A percentile compares a stretch with the other conserved stretches of the same genome.
These are phyloP conservation scores for Crotalus viridis DNA, from an alignment of 2,113 vertebrate species.

Conservation along the genomic window DNA sequence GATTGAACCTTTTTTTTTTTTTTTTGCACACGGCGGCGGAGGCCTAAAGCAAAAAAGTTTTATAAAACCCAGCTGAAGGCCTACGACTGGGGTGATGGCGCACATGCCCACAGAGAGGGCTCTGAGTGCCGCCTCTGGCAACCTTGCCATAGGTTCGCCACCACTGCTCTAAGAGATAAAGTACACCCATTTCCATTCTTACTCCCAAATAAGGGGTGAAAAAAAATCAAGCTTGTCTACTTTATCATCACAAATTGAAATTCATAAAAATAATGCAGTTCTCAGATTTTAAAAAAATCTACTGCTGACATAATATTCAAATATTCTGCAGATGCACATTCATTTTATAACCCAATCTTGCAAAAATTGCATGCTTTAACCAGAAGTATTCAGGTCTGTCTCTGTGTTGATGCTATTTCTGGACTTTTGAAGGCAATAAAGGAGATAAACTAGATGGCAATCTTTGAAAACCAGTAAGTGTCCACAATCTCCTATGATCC, in stretches of 20 bases:
- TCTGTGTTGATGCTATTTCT: neutral
- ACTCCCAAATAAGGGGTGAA: neutral
- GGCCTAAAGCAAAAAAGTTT: no score
- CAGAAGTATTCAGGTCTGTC: neutral
- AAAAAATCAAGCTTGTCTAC: neutral
- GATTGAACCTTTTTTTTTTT: no score
- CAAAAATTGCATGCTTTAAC: neutral
- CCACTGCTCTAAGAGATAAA: neutral
- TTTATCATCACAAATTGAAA: neutral
- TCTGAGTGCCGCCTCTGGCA: no score
- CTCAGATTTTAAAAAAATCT: neutral
- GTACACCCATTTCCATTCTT: neutral
- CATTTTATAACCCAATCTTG: neutral
- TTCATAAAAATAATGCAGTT: neutral
- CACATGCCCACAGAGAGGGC: no score
- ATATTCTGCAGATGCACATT: neutral
- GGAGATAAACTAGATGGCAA: neutral
- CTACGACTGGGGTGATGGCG: no score
- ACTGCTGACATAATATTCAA: neutral
- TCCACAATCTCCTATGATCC: neutral
- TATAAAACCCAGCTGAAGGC: no score
- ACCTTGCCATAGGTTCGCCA: no score
- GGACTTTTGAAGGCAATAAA: neutral
- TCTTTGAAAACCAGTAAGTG: neutral
- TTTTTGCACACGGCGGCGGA: no score